Conservation (phyloP, 2,888 invertebrate species). For the Mylabris sibirica region DNA sequence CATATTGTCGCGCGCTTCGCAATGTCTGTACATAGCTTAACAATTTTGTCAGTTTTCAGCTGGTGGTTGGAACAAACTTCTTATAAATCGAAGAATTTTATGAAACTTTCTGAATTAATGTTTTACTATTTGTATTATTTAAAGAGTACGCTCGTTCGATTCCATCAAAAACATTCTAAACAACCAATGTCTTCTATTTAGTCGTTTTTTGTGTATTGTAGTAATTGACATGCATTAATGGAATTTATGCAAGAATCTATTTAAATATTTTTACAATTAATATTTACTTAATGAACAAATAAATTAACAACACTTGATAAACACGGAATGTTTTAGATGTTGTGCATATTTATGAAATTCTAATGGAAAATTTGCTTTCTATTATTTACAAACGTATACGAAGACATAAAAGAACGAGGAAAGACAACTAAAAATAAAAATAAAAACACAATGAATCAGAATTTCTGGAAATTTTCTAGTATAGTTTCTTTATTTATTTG, state of each 20-base stretch:
- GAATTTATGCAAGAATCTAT: constrained; percentile 2
- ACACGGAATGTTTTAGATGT: constrained; percentile 4
- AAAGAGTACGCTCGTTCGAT: neutral
- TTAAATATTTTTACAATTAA: constrained; percentile 4
- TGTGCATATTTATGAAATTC: constrained; percentile 1
- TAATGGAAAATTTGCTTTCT: neutral
- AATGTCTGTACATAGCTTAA: too few relatives aligned
- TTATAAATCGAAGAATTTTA: too few relatives aligned
- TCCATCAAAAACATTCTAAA: neutral
- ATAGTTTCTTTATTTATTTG: neutral
- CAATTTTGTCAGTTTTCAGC: too few relatives aligned
- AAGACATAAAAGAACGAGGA: neutral
- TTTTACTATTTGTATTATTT: too few relatives aligned
- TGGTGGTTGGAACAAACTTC: too few relatives aligned
- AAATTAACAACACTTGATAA: constrained; percentile 8
- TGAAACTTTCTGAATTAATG: too few relatives aligned
- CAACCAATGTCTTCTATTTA: neutral
- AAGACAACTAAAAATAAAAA: neutral
- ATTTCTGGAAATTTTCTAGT: constrained; percentile 12
- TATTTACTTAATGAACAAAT: constrained; percentile 1
- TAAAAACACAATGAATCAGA: neutral
- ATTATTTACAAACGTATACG: neutral
- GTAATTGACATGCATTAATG: neutral
- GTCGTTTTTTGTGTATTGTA: neutral
- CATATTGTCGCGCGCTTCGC: too few relatives aligned